Conservation (phyloP, 2,797 vertebrate species). For the Melanotaenia maccullochi region DNA sequence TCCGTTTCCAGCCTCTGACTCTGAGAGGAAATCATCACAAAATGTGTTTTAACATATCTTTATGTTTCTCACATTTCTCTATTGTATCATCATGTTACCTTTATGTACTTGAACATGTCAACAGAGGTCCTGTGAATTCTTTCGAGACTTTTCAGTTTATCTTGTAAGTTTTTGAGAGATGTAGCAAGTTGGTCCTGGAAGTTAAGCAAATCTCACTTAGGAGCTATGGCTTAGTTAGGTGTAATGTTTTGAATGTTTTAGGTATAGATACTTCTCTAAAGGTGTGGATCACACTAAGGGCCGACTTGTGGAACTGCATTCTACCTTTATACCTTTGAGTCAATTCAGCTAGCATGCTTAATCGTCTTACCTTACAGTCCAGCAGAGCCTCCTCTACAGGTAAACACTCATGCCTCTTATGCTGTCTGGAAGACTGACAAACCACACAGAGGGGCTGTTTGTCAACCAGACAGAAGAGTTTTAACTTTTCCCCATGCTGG, state of each 20-base stretch:
- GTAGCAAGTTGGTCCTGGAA: conserved; percentile 74
- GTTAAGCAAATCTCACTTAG: conserved; percentile 8
- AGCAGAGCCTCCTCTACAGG: conserved; percentile 76
- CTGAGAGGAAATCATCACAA: conserved; percentile 43
- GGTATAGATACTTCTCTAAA: not conserved
- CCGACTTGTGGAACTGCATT: conserved; percentile 74
- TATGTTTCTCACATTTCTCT: not conserved
- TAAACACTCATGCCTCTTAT: conserved; percentile 77
- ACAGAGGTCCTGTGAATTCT: conserved; percentile 56
- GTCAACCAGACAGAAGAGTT: conserved; percentile 82
- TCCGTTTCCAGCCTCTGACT: conserved; percentile 63
- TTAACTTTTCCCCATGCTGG: conserved; percentile 77
- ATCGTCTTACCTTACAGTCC: conserved; percentile 79
- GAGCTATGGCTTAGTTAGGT: not conserved
- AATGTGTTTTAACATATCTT: not conserved
- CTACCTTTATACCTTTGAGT: conserved; percentile 10
- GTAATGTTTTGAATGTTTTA: not conserved
- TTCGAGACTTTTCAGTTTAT: conserved; percentile 63
- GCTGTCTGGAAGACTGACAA: conserved; percentile 80
- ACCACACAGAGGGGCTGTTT: conserved; percentile 81
- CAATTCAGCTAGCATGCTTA: not conserved
- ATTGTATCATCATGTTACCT: conserved; percentile 57
- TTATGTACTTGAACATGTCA: conserved; percentile 64
- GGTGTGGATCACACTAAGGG: conserved; percentile 25
- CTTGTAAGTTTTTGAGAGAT: conserved; percentile 65